phyloP scores from a whole-genome alignment of 1,140 invertebrate species.

The Myzus persicae region DNA sequence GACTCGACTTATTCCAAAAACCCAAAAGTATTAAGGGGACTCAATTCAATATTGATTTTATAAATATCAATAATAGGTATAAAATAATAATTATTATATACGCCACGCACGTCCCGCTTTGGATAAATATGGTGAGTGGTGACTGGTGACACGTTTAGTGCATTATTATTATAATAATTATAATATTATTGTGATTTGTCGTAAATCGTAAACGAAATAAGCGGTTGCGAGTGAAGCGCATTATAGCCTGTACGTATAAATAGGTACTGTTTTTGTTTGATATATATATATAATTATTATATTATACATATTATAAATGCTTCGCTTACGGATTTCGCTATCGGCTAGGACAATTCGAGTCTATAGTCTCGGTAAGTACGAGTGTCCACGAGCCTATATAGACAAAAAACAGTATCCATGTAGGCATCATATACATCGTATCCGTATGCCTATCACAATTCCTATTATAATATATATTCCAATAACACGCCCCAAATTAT shows the following conservation, averaged over 20 bases:
- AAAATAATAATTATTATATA: background rate
- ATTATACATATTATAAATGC: constrained; percentile 26
- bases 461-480: background rate
- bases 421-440: background rate
- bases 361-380: constrained; percentile 63
- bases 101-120: background rate
- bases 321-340: constrained; percentile 61
- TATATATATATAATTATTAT: constrained; percentile 14
- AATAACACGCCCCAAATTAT: background rate
- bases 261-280: background rate
- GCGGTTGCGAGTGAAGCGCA: constrained; percentile 53
- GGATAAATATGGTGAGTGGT: background rate
- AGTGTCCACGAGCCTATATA: constrained; percentile 63
- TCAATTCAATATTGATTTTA: background rate
- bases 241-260: background rate
- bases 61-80: background rate
- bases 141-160: background rate
- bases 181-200: background rate
- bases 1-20: too few species aligned
- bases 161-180: background rate
- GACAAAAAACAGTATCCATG: constrained; percentile 45
- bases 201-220: background rate
- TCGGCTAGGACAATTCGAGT: constrained; percentile 62
- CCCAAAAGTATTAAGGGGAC: background rate
- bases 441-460: background rate